Evolutionary conservation across 2,888 invertebrate species (phyloP).

Genomic region (Ectropis crepuscularia): DNA sequence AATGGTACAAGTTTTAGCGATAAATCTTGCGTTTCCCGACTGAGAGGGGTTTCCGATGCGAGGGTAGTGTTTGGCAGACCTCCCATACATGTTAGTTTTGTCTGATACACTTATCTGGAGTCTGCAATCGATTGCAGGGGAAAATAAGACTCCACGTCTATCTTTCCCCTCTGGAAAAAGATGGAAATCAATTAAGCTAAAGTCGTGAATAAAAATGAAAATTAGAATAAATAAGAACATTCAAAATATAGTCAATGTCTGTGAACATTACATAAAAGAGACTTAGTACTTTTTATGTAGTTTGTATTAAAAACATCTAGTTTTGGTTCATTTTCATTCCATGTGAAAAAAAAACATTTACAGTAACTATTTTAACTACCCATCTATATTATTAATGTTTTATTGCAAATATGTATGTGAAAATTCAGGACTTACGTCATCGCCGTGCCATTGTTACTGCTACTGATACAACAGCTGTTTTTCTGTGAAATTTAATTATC

Average conservation of each 20-base stretch:
- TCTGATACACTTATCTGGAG: conserved; percentile 67
- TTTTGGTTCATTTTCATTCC: too few relatives aligned
- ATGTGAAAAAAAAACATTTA: too few relatives aligned
- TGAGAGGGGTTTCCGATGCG: conserved; percentile 64
- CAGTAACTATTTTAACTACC: too few relatives aligned
- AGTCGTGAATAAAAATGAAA: neutral
- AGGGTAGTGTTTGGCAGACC: conserved; percentile 74
- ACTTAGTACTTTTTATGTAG: too few relatives aligned
- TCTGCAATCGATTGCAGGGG: conserved; percentile 63
- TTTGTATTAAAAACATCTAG: too few relatives aligned
- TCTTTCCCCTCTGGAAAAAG: conserved; percentile 3
- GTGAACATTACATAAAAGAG: too few relatives aligned
- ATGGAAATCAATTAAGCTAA: conserved; percentile 21
- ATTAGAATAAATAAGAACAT: neutral
- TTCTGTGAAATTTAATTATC: neutral
- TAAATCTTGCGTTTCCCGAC: conserved; percentile 78
- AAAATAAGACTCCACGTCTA: conserved; percentile 47
- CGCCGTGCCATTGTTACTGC: too few relatives aligned
- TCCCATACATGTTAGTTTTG: conserved; percentile 68
- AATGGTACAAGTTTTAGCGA: conserved; percentile 79
- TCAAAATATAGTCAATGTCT: too few relatives aligned
- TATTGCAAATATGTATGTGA: too few relatives aligned
- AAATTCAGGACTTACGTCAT: too few relatives aligned
- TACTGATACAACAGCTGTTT: neutral
- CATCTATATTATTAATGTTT: too few relatives aligned